A percentile compares a stretch with the other conserved stretches of the same genome.
Conservation (phyloP, 1,140 invertebrate genomes). For the Drosophila pseudoananassae region DNA sequence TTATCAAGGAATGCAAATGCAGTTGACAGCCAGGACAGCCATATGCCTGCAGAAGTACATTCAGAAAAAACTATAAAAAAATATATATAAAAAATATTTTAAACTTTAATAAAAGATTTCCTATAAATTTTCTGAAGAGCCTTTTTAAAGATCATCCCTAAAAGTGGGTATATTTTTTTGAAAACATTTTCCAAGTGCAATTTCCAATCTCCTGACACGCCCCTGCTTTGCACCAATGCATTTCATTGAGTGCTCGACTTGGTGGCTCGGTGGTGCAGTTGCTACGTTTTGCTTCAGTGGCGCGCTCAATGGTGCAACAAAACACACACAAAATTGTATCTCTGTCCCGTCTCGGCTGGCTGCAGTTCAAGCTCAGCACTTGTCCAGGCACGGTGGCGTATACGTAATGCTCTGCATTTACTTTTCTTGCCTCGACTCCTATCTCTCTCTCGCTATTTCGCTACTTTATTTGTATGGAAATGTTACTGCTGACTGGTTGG, state of each 20-base stretch:
- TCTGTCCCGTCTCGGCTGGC: slow-evolving; percentile 39
- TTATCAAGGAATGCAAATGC: slow-evolving; percentile 78
- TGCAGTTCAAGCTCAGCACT: slow-evolving; percentile 37
- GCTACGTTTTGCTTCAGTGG: slow-evolving; percentile 69
- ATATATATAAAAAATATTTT: neutral
- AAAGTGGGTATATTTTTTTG: neutral
- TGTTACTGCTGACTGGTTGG: slow-evolving; percentile 30
- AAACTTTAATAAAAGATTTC: neutral
- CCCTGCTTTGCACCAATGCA: slow-evolving; percentile 38
- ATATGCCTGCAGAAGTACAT: slow-evolving; percentile 11
- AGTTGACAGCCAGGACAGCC: slow-evolving; percentile 67
- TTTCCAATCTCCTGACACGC: neutral
- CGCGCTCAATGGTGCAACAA: slow-evolving; percentile 79
- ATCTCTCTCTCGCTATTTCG: slow-evolving; percentile 9
- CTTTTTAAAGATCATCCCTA: neutral
- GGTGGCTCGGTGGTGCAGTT: slow-evolving; percentile 28
- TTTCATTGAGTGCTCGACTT: slow-evolving; percentile 56
- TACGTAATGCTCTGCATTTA: slow-evolving; percentile 63
- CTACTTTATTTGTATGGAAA: slow-evolving; percentile 48
- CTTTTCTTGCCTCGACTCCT: slow-evolving; percentile 5
- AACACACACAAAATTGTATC: slow-evolving; percentile 68
- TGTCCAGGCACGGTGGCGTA: slow-evolving; percentile 45
- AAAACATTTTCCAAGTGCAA: neutral
- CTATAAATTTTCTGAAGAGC: neutral
- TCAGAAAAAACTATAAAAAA: neutral